Percentiles rank a stretch among this genome's conserved stretches.
Conservation (phyloP, 2,888 invertebrate species). For the Pogonocherus hispidulus region DNA sequence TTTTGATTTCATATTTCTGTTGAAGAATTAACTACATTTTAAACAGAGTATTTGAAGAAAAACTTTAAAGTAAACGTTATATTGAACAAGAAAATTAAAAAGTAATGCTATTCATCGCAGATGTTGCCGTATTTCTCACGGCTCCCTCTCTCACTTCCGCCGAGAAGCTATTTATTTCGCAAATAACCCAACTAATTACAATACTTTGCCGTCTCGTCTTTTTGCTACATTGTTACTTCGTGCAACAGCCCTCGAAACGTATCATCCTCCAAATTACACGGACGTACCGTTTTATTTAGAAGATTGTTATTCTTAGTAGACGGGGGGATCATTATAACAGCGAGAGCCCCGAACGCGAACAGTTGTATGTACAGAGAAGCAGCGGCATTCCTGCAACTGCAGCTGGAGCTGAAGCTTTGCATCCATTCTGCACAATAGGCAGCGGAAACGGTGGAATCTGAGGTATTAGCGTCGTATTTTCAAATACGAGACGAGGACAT, state of each 20-base stretch:
- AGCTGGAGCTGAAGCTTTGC: neutral
- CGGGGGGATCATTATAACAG: conserved; percentile 11
- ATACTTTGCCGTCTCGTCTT: conserved; percentile 15
- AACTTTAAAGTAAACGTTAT: too few relatives aligned
- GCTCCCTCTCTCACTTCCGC: conserved; percentile 2
- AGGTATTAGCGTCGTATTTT: conserved; percentile 13
- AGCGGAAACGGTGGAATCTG: conserved; percentile 15
- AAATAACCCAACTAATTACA: conserved; percentile 24
- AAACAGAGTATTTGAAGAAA: too few relatives aligned
- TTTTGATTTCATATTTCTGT: too few relatives aligned
- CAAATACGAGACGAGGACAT: conserved; percentile 11
- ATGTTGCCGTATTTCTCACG: too few relatives aligned
- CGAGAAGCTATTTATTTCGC: conserved; percentile 10
- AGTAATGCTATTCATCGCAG: too few relatives aligned
- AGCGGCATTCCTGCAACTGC: neutral
- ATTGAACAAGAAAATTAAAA: too few relatives aligned
- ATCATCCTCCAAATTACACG: conserved; percentile 9
- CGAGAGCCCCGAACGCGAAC: conserved; percentile 10
- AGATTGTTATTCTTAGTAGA: conserved; percentile 14
- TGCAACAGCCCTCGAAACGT: conserved; percentile 15
- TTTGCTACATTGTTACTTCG: conserved; percentile 4
- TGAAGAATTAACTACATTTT: too few relatives aligned
- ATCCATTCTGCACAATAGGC: conserved; percentile 13
- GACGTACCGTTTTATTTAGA: conserved; percentile 18
- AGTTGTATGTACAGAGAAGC: neutral